Conservation (phyloP, 2,797 vertebrate species). For the Cynodonichthys magdalenae region DNA sequence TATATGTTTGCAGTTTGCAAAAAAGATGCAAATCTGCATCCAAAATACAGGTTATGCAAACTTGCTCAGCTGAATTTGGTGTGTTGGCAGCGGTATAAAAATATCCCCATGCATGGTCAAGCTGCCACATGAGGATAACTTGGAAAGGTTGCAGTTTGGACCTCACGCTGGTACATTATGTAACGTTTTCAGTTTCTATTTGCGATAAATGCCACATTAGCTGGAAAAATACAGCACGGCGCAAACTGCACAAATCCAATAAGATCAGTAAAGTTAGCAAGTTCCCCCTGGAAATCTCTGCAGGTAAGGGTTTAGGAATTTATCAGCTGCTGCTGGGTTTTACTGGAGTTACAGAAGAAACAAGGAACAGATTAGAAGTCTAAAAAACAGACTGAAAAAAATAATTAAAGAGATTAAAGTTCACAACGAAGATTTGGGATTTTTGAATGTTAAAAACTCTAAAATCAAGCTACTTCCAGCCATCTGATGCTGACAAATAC, state of each 20-base stretch:
- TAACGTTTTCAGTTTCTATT: slow-evolving; percentile 50
- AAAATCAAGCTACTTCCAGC: slow-evolving; percentile 29
- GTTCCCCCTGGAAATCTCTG: slow-evolving; percentile 20
- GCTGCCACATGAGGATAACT: slow-evolving; percentile 16
- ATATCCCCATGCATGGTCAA: slow-evolving; percentile 10
- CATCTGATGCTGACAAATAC: slow-evolving; percentile 32
- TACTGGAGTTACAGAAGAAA: slow-evolving; percentile 6
- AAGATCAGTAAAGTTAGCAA: slow-evolving; percentile 33
- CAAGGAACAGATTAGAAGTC: not conserved
- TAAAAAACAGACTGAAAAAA: not conserved
- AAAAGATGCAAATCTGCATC: not conserved
- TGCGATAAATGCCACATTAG: slow-evolving; percentile 54
- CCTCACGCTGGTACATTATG: slow-evolving; percentile 44
- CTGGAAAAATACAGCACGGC: slow-evolving; percentile 30
- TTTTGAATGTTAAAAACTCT: slow-evolving; percentile 13
- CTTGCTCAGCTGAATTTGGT: not conserved
- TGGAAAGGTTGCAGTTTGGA: slow-evolving; percentile 27
- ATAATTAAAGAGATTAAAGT: slow-evolving; percentile 13
- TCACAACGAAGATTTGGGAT: slow-evolving; percentile 4
- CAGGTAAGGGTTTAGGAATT: slow-evolving; percentile 21
- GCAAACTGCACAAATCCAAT: slow-evolving; percentile 16
- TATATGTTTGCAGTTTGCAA: not conserved
- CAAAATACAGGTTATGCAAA: slow-evolving; percentile 4
- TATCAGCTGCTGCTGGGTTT: slow-evolving; percentile 16
- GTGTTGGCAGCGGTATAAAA: slow-evolving; percentile 5